These are phyloP conservation scores for Pachypsylla venusta DNA, from an alignment of 1,140 invertebrate species.

Conservation along the genomic window DNA sequence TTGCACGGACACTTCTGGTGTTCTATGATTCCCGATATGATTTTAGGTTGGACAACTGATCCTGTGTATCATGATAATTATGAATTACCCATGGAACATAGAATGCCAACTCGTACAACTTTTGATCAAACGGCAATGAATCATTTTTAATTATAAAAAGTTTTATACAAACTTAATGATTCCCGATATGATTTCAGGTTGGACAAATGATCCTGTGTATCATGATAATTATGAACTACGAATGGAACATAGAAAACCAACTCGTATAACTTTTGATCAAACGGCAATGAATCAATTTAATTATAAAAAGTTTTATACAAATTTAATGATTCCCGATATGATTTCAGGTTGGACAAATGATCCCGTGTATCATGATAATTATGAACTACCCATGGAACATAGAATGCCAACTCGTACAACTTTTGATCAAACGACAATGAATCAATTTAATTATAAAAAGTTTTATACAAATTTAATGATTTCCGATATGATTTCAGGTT, in stretches of 20 bases:
- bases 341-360: neutral
- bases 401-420: neutral
- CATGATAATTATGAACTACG: neutral
- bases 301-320: neutral
- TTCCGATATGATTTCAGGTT: too few relatives aligned
- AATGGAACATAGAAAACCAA: neutral
- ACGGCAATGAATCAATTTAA: neutral
- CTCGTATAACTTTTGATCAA: neutral
- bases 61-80: neutral
- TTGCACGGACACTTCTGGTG: too few relatives aligned
- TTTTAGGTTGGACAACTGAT: neutral
- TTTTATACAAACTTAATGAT: too few relatives aligned
- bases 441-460: neutral
- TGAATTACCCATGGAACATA: neutral
- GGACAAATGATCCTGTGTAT: neutral
- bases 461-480: too few relatives aligned
- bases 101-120: neutral
- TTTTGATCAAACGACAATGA: neutral
- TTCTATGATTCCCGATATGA: too few relatives aligned
- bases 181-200: too few relatives aligned
- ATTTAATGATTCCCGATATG: too few relatives aligned
- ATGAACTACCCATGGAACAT: neutral
- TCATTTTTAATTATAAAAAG: neutral
- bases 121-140: neutral
- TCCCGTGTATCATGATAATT: constrained; percentile 1